A percentile compares a stretch with the other conserved stretches of the same genome.
Conservation (phyloP, 2,113 vertebrate genomes). For the Cryptomyrus ogoouensis region DNA sequence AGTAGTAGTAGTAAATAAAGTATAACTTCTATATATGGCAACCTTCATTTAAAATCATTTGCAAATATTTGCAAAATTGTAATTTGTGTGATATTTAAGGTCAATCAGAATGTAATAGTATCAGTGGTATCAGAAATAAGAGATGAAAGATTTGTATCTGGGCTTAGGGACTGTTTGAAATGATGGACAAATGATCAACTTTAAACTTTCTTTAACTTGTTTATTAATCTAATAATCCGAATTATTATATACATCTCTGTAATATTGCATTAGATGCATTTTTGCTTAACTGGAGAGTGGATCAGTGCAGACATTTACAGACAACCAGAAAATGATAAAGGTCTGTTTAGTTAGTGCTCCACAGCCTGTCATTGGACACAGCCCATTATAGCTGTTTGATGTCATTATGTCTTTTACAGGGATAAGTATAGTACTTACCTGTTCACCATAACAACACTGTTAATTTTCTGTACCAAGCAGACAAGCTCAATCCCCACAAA, state of each 20-base stretch:
- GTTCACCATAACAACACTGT: neutral
- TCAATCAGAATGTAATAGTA: neutral
- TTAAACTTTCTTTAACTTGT: neutral
- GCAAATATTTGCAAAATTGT: neutral
- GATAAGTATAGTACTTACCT: neutral
- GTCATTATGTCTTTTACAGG: neutral
- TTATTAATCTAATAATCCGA: neutral
- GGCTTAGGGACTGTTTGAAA: neutral
- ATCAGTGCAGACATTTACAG: neutral
- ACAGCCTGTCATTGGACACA: neutral
- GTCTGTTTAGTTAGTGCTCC: neutral
- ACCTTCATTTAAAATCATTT: neutral
- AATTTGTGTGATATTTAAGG: neutral
- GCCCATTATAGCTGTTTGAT: neutral
- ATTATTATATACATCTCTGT: too few relatives aligned
- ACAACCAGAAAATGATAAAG: neutral
- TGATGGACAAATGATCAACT: neutral
- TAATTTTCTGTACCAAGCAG: neutral
- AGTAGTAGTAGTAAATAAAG: neutral
- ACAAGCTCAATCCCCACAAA: neutral
- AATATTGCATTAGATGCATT: neutral
- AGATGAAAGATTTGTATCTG: neutral
- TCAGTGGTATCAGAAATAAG: neutral
- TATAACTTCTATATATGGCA: neutral
- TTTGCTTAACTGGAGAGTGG: neutral